Percentiles rank a stretch among this genome's conserved stretches.
Evolutionary conservation across 30 jellyfish, hydroid and myxozoan species (phyloP).

Genomic region (Pelagia noctiluca): DNA sequence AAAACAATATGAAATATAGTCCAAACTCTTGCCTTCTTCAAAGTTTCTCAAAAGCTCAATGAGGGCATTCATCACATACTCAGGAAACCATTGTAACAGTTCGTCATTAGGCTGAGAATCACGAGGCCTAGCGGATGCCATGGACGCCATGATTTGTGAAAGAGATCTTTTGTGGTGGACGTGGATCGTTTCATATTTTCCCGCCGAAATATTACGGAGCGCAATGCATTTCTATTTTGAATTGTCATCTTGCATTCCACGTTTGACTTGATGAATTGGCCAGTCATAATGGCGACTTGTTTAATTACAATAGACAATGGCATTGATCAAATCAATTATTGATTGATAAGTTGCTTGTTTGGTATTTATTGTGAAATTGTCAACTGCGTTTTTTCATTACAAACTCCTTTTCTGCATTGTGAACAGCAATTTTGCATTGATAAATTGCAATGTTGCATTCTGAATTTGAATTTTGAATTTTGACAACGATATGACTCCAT

Average conservation of each 20-base stretch:
- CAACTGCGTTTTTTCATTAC: too few species aligned
- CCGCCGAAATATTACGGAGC: constrained; percentile 16
- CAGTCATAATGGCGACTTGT: background rate
- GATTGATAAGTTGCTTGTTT: too few species aligned
- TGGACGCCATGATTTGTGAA: constrained; percentile 7
- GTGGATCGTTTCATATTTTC: too few species aligned
- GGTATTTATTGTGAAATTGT: too few species aligned
- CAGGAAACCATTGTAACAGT: background rate
- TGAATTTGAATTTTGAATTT: too few species aligned
- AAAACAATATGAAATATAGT: constrained; percentile 11
- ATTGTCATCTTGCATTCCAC: background rate
- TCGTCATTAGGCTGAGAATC: constrained; percentile 10
- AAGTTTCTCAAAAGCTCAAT: constrained; percentile 4
- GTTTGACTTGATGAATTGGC: background rate
- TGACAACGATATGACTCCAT: too few species aligned
- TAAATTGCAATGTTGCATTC: too few species aligned
- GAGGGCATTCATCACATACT: background rate
- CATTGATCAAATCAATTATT: too few species aligned
- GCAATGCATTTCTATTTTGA: constrained; percentile 4
- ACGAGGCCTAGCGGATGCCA: too few species aligned
- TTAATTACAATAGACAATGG: too few species aligned
- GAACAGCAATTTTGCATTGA: too few species aligned
- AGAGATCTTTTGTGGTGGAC: background rate
- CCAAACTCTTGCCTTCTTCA: constrained; percentile 9
- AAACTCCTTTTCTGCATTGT: too few species aligned